These are phyloP conservation scores for Alsophila aescularia DNA, from an alignment of 2,888 invertebrate species.

Conservation along the genomic window DNA sequence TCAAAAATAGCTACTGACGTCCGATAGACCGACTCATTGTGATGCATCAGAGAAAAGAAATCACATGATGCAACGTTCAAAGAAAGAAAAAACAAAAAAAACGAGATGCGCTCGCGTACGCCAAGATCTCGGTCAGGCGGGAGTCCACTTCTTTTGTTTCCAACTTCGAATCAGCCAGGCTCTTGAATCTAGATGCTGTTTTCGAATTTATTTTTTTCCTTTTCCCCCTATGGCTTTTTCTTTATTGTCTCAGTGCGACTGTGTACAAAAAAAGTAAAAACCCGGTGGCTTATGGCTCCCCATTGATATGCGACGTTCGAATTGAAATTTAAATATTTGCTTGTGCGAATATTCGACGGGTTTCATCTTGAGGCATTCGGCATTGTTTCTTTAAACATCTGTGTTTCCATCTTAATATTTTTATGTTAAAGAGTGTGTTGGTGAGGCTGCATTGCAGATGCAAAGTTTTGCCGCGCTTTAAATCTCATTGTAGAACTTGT, in stretches of 20 bases:
- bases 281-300: conserved; percentile 84
- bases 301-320: conserved; percentile 84
- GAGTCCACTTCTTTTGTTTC: conserved; percentile 82
- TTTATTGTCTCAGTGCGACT: conserved; percentile 81
- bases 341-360: conserved; percentile 71
- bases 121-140: conserved; percentile 83
- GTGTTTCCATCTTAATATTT: conserved; percentile 78
- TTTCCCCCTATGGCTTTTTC: conserved; percentile 75
- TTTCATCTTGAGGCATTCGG: conserved; percentile 63
- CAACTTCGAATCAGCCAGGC: conserved; percentile 80
- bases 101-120: conserved; percentile 78
- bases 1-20: conserved; percentile 74
- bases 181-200: conserved; percentile 84
- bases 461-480: conserved; percentile 12
- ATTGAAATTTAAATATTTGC: conserved; percentile 85
- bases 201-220: conserved; percentile 67
- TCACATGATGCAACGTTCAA: conserved; percentile 73
- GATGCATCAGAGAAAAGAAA: conserved; percentile 80
- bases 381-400: conserved; percentile 72
- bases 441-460: conserved; percentile 18
- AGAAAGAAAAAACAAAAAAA: conserved; percentile 67
- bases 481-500: neutral
- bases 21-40: conserved; percentile 78
- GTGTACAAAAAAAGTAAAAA: conserved; percentile 70
- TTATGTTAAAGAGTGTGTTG: conserved; percentile 58